Evolutionary conservation across 2,888 invertebrate genomes (phyloP).

Genomic region (Nephrotoma flavescens): DNA sequence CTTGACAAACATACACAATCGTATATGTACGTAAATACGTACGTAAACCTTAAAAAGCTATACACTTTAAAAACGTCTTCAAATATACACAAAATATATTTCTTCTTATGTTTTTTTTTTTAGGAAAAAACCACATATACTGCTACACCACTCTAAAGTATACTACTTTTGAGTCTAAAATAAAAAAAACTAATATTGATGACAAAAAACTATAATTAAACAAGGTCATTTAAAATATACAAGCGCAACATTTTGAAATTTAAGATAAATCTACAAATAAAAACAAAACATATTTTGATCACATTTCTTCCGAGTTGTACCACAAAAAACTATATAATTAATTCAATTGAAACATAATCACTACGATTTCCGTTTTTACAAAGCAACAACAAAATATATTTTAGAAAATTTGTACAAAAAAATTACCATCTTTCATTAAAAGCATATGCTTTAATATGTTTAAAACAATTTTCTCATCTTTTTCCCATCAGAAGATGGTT

Average conservation of each 20-base stretch:
- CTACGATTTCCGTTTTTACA: background rate
- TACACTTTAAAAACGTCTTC: background rate
- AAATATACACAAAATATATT: background rate
- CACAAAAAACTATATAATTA: background rate
- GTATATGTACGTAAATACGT: background rate
- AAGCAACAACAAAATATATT: background rate
- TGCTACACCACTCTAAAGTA: background rate
- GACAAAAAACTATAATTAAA: background rate
- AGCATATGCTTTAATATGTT: background rate
- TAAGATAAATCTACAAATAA: background rate
- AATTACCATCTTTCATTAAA: background rate
- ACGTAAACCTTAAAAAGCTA: background rate
- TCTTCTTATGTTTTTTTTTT: background rate
- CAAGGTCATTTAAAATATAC: background rate
- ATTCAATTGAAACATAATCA: background rate
- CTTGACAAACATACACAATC: background rate
- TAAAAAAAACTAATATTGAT: background rate
- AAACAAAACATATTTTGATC: background rate
- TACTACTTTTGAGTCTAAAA: background rate
- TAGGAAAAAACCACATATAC: background rate
- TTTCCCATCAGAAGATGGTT: background rate
- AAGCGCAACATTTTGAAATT: background rate
- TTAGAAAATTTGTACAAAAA: background rate
- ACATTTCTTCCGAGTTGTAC: background rate
- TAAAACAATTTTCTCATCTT: background rate